Percentiles rank a stretch among this genome's conserved stretches.
These are phyloP conservation scores for Styela plicata DNA, from an alignment of 23 tunicate genomes.

Conservation along the genomic window DNA sequence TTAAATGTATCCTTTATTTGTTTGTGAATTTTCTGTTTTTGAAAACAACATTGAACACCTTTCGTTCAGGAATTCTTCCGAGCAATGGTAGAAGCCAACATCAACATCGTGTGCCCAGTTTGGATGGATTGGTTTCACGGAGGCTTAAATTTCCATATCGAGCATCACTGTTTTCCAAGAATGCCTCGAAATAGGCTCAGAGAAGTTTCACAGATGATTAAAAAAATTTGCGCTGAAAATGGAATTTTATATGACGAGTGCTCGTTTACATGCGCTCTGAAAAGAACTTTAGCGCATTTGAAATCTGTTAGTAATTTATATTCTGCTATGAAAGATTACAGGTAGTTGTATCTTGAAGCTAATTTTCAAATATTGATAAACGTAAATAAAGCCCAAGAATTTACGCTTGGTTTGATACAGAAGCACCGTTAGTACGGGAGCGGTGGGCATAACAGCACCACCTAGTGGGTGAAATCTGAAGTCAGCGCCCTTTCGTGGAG, in stretches of 20 bases:
- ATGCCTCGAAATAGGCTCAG: conserved; percentile 72
- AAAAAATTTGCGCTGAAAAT: conserved; percentile 54
- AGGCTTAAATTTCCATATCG: conserved; percentile 84
- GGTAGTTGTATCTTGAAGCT: neutral
- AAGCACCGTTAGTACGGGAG: no score
- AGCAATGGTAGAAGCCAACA: conserved; percentile 73
- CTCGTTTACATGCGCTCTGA: conserved; percentile 43
- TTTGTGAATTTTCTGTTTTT: no score
- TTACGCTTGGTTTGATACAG: no score
- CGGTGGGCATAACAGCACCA: no score
- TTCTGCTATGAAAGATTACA: conserved; percentile 9
- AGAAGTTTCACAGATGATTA: conserved; percentile 55
- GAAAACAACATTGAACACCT: no score
- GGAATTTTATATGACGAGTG: conserved; percentile 68
- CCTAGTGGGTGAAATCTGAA: no score
- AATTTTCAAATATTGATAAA: no score
- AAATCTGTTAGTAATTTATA: conserved; percentile 25
- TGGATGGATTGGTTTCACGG: conserved; percentile 98
- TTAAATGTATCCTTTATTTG: no score
- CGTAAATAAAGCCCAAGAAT: no score
- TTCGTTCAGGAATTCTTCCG: conserved; percentile 74
- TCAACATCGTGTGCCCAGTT: conserved; percentile 66
- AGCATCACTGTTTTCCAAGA: conserved; percentile 90
- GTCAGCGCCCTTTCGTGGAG: no score
- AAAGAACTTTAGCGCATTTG: conserved; percentile 43